Evolutionary conservation across 2,888 invertebrate species (phyloP), one percentile per base, ranked within the genome.

Genomic region (Cyclophora punctaria): DNA sequence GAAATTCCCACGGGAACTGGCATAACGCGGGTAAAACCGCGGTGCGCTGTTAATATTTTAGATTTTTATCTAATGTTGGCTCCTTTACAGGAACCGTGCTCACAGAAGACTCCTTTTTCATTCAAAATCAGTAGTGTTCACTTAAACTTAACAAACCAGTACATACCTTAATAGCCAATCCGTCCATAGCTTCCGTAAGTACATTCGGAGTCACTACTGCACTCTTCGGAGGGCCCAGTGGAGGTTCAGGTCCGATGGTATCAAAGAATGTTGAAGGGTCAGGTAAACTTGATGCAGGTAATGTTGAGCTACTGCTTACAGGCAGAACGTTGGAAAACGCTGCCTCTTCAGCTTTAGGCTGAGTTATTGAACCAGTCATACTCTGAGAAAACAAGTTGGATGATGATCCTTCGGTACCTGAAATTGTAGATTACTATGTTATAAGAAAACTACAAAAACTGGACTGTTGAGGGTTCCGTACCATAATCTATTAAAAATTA

Each of bases 261-360:
- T 89, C 89, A 52, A 89, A 89, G 64, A 89, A 89, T 0, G 86
- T 89, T 1, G 89, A 86, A 0, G 89, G 89, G 55, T 89, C 88
- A 1, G 89, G 89, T 7, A 89, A 64, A 53, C 78, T 83, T 0
- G 78, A 63, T 0, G 86, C 84, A 7, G 84, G 84, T 5, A 87
- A 62, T 0, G 80, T 65, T 37, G 37, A 37, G 37, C 37, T 37
- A 0, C 73, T 76, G 51, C 80, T 84, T 41, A 85, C 80, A 54
- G 85, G 82, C 45, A 86, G 51, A 52, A 81, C 75, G 56, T 75
- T 77, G 0, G 78, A 67, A 65, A 82, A 83, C 1, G 66, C 71
- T 34, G 80, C 64, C 41, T 85, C 86, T 52, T 83, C 78, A 0
- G 67, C 58, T 50, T 73, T 69, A n/a, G 66, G 67, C 56, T 80